Evolutionary conservation across 2,888 invertebrate genomes (phyloP), one percentile per base, ranked within the genome.

Genomic region (Sceliomorpha sp.): DNA sequence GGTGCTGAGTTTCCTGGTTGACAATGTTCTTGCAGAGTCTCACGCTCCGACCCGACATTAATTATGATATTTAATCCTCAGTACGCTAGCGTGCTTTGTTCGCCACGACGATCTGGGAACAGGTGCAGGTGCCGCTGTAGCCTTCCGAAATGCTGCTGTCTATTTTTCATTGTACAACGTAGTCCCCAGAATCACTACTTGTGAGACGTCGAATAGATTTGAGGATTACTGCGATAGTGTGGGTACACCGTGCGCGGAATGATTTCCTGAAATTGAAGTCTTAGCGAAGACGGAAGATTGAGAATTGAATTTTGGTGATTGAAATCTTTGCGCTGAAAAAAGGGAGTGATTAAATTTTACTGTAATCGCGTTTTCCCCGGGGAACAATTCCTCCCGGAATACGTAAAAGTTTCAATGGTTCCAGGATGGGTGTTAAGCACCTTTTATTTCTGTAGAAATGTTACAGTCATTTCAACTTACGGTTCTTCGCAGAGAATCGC

Each of bases 1-100:
- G 70, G 64, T 68, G 78, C 67, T 31, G 62, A 72, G 74, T 80
- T 77, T 70, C 74, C 75, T 74, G 73, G 76, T 75, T 75, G 79
- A 81, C 75, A 74, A 75, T 76, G 74, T 76, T 75, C 74, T 73
- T 70, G 64, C 66, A 68, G 44, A 70, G 70, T 48, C 64, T 66
- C 42, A 45, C 69, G 69, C 59, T 59, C 62, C 75, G 58, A 74
- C 73, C 60, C 75, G 75, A 81, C 76, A 78, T 83, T 83, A 84
- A 84, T 84, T 84, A 83, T 81, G 80, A 84, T 82, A 83, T 82
- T 84, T 82, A 82, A 84, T 84, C 80, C 81, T 64, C 72, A 34
- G 58, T 68, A 67, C 73, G 67, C 56, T 47, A 50, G 70, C 70
- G 72, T 60, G 70, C 74, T 82, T 80, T 82, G 78, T 82, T 79